Conservation (phyloP, 1,140 invertebrate genomes). For the Pteromalus puparum region DNA sequence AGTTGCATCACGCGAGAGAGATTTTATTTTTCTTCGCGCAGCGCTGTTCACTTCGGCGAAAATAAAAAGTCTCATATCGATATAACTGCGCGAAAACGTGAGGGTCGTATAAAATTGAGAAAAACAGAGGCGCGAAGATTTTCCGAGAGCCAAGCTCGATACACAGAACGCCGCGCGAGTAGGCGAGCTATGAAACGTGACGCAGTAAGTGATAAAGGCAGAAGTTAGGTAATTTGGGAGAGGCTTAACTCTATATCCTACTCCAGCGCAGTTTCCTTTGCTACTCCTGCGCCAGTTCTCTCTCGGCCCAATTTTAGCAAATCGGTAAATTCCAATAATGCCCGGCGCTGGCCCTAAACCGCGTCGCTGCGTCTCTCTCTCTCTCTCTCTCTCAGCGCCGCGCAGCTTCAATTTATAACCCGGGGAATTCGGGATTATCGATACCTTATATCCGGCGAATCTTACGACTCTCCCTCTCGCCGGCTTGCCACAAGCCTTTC, state of each 20-base stretch:
- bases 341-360: constrained; percentile 63
- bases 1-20: too few relatives aligned
- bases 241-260: constrained; percentile 8
- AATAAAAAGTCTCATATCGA: too few relatives aligned
- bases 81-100: too few relatives aligned
- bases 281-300: background rate
- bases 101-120: too few relatives aligned
- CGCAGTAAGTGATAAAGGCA: constrained; percentile 52
- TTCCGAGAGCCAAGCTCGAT: background rate
- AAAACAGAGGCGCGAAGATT: background rate
- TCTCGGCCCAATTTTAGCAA: constrained; percentile 66
- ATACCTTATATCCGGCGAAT: constrained; percentile 56
- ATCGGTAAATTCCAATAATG: constrained; percentile 71
- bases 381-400: too few relatives aligned
- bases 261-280: background rate
- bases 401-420: constrained; percentile 65
- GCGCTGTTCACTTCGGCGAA: too few relatives aligned
- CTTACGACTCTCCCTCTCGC: constrained; percentile 39
- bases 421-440: constrained; percentile 64
- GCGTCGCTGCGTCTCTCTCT: constrained; percentile 60
- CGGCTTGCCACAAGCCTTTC: constrained; percentile 18
- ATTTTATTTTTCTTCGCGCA: too few relatives aligned
- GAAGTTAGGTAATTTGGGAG: constrained; percentile 59
- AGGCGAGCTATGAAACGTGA: constrained; percentile 42
- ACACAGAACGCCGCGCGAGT: constrained; percentile 23